A percentile compares a stretch with the other conserved stretches of the same genome.
Evolutionary conservation across 2,888 invertebrate genomes (phyloP).

Genomic region (Caradrina kadenii): DNA sequence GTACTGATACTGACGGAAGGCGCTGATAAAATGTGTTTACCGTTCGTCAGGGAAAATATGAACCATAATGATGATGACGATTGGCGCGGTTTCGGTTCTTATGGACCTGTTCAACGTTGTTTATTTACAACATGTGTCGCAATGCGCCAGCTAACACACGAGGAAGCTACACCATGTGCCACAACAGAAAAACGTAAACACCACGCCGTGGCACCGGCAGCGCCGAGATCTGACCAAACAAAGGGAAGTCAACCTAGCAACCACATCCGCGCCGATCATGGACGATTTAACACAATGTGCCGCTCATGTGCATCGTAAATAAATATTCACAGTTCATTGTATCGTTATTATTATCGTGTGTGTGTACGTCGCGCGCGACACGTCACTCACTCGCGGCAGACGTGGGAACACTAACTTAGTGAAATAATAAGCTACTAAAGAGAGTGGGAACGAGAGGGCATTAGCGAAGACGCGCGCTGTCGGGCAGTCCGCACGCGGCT

Average conservation of each 20-base stretch:
- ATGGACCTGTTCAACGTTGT: constrained; percentile 68
- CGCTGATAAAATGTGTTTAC: constrained; percentile 35
- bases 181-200: constrained; percentile 80
- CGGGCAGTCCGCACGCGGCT: constrained; percentile 60
- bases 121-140: constrained; percentile 80
- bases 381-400: constrained; percentile 80
- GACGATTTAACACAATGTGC: constrained; percentile 68
- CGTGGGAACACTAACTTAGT: constrained; percentile 83
- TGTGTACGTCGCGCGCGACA: constrained; percentile 71
- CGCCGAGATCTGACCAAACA: constrained; percentile 70
- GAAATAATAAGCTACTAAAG: constrained; percentile 75
- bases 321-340: constrained; percentile 76
- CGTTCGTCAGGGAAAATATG: constrained; percentile 25
- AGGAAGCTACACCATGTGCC: constrained; percentile 74
- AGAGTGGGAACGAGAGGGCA: constrained; percentile 82
- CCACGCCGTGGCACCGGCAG: constrained; percentile 59
- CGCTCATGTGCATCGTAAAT: constrained; percentile 71
- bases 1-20: constrained; percentile 29
- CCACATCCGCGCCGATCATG: constrained; percentile 66
- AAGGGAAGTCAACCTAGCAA: constrained; percentile 48
- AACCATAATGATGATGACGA: constrained; percentile 25
- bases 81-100: constrained; percentile 32
- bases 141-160: constrained; percentile 74
- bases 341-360: constrained; percentile 69
- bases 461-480: constrained; percentile 67